Evolutionary conservation across 2,113 vertebrate species (phyloP), one percentile per base, ranked within the genome.

Genomic region (Coptodon bakossiorum): DNA sequence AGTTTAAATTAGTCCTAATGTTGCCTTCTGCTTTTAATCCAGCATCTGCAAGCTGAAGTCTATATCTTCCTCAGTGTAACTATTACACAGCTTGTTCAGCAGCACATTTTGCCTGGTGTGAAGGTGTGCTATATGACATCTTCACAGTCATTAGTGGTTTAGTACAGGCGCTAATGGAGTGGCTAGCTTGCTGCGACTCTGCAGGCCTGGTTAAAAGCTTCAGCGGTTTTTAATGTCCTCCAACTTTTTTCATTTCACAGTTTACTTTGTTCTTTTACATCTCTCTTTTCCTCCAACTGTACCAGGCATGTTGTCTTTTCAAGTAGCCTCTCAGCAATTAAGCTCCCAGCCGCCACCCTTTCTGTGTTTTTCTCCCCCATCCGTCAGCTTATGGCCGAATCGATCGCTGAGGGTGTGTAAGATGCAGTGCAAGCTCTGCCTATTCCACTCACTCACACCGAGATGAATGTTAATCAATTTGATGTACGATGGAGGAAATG

Each of bases 391-490:
- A 50, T n/a, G 36, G 59, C 66, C 3, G 1, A 45, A 94, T 95
- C 53, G 90, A 93, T 94, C 3, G 27, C 19, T 4, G 43, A 73
- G 56, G 66, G 82, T 59, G 73, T 85, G 85, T 52, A 50, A 82
- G 85, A 73, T 84, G 87, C 89, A 88, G 81, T 38, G 92, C 84
- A 53, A 88, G 92, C 90, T 71, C 85, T 71, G 91, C 88, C 61
- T 92, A 84, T 91, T 91, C 88, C 61, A 7, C 82, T 83, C 85
- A 31, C 87, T 93, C 78, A 80, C 86, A 43, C 59, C 2, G 29
- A 82, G 86, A 94, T 93, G 92, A 93, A 92, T 90, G 91, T 76
- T 94, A 95, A 95, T 96, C 95, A 91, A 95, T 96, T 89, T 52
- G 13, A 89, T 78, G 73, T 71, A 87, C 48, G 29, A 88, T 61